Evolutionary conservation across 2,113 vertebrate genomes (phyloP).

Genomic region (Bungarus multicinctus): DNA sequence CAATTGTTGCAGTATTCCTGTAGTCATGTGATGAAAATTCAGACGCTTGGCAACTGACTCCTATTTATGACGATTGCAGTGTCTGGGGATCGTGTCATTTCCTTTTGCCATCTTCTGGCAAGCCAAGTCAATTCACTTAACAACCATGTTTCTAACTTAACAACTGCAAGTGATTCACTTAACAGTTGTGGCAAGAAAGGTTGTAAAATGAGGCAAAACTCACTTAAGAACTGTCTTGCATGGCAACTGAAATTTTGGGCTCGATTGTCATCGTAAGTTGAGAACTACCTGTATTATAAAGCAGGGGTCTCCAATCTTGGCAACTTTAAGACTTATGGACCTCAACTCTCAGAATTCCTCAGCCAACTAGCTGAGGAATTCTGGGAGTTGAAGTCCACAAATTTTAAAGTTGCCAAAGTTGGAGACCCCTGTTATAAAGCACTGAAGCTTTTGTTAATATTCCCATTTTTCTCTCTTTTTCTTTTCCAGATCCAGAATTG

Average conservation of each 20-base stretch:
- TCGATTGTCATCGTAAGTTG: background rate
- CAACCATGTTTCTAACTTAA: background rate
- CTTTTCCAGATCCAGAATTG: slow-evolving; percentile 48
- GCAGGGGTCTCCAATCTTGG: no score
- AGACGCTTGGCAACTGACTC: no score
- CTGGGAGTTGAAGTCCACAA: no score
- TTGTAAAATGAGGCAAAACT: background rate
- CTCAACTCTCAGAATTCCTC: no score
- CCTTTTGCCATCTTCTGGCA: no score
- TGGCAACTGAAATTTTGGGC: background rate
- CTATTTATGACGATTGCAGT: no score
- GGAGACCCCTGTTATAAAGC: background rate
- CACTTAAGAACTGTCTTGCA: background rate
- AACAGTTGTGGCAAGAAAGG: background rate
- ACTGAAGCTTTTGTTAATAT: background rate
- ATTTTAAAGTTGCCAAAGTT: no score
- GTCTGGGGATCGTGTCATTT: no score
- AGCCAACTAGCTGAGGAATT: no score
- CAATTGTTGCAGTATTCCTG: background rate
- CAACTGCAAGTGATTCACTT: background rate
- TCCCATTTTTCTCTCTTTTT: background rate
- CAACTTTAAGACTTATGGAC: no score
- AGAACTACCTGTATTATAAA: background rate
- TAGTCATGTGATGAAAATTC: no score
- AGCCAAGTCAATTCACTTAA: no score